A percentile compares a stretch with the other conserved stretches of the same genome.
These are phyloP conservation scores for Pogonocherus hispidulus DNA, from an alignment of 2,888 invertebrate species.

Conservation along the genomic window DNA sequence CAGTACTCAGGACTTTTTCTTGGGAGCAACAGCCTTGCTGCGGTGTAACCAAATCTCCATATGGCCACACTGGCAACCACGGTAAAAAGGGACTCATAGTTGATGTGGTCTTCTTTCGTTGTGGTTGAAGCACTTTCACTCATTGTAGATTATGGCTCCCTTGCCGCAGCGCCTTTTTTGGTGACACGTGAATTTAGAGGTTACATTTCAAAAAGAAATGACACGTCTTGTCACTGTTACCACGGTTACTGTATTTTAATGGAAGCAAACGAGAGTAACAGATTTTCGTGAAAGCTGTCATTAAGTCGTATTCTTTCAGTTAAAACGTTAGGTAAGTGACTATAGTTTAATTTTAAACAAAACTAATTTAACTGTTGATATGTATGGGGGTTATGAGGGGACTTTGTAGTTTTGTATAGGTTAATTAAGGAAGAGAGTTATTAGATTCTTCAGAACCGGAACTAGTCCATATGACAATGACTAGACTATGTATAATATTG, in stretches of 20 bases:
- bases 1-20: conserved; percentile 58
- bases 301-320: background rate
- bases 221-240: background rate
- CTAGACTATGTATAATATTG: too few relatives aligned
- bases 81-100: conserved; percentile 48
- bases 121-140: background rate
- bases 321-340: background rate
- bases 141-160: background rate
- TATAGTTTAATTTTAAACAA: too few relatives aligned
- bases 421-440: too few relatives aligned
- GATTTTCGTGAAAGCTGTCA: background rate
- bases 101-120: conserved; percentile 44
- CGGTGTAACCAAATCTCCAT: conserved; percentile 57
- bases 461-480: too few relatives aligned
- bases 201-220: conserved; percentile 3
- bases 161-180: too few relatives aligned
- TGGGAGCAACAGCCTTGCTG: conserved; percentile 41
- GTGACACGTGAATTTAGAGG: conserved; percentile 27
- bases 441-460: too few relatives aligned
- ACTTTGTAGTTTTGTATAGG: too few relatives aligned
- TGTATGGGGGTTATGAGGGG: too few relatives aligned
- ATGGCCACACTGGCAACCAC: conserved; percentile 45
- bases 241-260: conserved; percentile 10
- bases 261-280: too few relatives aligned
- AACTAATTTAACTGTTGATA: too few relatives aligned